phyloP scores from a whole-genome alignment of 2,888 invertebrate species.

The Deilephila elpenor region DNA sequence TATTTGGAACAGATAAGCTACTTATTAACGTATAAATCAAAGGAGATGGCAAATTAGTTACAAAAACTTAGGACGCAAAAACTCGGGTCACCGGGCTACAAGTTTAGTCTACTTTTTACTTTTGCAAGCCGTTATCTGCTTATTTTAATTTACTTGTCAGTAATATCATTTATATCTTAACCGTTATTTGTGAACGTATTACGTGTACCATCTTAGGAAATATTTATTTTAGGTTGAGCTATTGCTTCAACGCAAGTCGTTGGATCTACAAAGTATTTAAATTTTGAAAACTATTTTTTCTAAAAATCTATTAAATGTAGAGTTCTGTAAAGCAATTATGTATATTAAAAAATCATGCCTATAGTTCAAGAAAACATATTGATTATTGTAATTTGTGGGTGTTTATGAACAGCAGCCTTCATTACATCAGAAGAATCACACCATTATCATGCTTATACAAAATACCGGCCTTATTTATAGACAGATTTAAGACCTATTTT shows the following conservation, averaged over 20 bases:
- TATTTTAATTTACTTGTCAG: constrained; percentile 40
- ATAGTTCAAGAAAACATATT: too few relatives aligned
- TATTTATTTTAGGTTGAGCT: constrained; percentile 43
- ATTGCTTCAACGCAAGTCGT: not conserved
- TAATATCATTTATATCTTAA: constrained; percentile 36
- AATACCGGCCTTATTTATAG: too few relatives aligned
- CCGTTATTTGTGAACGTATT: constrained; percentile 49
- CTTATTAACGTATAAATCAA: constrained; percentile 20
- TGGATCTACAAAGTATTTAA: too few relatives aligned
- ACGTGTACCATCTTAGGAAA: constrained; percentile 53
- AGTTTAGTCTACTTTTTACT: constrained; percentile 39
- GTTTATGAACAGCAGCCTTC: too few relatives aligned
- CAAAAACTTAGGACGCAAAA: constrained; percentile 28
- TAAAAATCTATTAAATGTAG: too few relatives aligned
- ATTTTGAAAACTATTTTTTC: too few relatives aligned
- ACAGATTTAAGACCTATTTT: too few relatives aligned
- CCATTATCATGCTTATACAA: too few relatives aligned
- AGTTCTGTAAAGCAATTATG: too few relatives aligned
- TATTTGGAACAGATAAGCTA: constrained; percentile 21
- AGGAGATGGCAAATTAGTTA: constrained; percentile 7
- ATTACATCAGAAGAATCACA: too few relatives aligned
- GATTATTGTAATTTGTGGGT: too few relatives aligned
- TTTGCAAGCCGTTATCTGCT: constrained; percentile 26
- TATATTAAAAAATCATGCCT: too few relatives aligned
- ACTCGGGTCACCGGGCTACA: constrained; percentile 38